Conservation (phyloP, 2,797 vertebrate species). For the Cyclopterus lumpus region DNA sequence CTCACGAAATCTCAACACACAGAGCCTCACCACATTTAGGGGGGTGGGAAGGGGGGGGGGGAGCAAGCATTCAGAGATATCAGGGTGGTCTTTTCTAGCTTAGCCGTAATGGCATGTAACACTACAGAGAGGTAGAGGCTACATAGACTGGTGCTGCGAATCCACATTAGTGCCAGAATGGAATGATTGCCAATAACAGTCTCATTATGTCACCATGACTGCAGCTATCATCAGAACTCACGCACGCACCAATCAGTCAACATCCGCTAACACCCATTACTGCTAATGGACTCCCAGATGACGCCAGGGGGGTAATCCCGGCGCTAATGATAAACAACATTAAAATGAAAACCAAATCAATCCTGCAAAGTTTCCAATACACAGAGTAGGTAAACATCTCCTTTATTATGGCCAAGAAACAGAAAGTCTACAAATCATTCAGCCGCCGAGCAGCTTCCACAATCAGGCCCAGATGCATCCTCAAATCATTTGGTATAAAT, state of each 20-base stretch:
- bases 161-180: conserved; percentile 81
- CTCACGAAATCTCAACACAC: conserved; percentile 19
- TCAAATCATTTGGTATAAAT: conserved; percentile 77
- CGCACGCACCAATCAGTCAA: conserved; percentile 83
- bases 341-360: conserved; percentile 86
- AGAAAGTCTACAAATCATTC: conserved; percentile 80
- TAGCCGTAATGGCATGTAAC: conserved; percentile 52
- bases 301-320: conserved; percentile 80
- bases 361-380: conserved; percentile 80
- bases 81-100: conserved; percentile 42
- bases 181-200: conserved; percentile 85
- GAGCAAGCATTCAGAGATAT: conserved; percentile 14
- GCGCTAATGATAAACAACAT: conserved; percentile 87
- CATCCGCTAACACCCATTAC: conserved; percentile 84
- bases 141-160: conserved; percentile 76
- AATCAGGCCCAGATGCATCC: conserved; percentile 77
- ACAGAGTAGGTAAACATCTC: conserved; percentile 79
- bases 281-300: conserved; percentile 85
- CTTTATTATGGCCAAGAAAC: conserved; percentile 78
- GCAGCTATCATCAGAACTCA: conserved; percentile 83
- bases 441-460: conserved; percentile 63
- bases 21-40: conserved; percentile 31
- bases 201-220: conserved; percentile 84
- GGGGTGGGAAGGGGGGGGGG: neutral
- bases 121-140: conserved; percentile 59